phyloP scores from a whole-genome alignment of 2,113 vertebrate genomes.

The Mola mola region DNA sequence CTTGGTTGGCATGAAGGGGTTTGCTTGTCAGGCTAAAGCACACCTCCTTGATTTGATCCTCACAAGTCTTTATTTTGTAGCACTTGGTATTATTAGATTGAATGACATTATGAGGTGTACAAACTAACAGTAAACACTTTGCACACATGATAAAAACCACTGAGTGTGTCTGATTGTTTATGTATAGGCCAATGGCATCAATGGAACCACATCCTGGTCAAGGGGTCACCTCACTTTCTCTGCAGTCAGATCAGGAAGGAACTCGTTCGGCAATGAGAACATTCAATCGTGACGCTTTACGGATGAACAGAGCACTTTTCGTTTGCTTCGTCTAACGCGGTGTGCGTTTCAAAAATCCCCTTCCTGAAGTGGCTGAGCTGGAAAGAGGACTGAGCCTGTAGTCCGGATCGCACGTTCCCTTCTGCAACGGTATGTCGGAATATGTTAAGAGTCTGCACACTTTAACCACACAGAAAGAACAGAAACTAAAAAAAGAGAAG shows the following conservation, averaged over 20 bases:
- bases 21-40: conserved; percentile 33
- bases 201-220: conserved; percentile 50
- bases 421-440: conserved; percentile 87
- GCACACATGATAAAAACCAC: conserved; percentile 99
- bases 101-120: conserved; percentile 77
- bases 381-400: conserved; percentile 55
- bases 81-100: conserved; percentile 75
- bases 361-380: conserved; percentile 66
- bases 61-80: conserved; percentile 68
- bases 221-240: conserved; percentile 59
- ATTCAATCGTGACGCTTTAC: conserved; percentile 57
- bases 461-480: conserved; percentile 89
- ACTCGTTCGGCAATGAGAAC: conserved; percentile 55
- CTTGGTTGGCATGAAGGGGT: conserved; percentile 44
- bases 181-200: conserved; percentile 87
- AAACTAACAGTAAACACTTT: conserved; percentile 96
- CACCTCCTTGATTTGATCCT: conserved; percentile 38
- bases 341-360: conserved; percentile 32
- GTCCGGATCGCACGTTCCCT: conserved; percentile 79
- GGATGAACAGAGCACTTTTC: conserved; percentile 40
- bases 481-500: conserved; percentile 83
- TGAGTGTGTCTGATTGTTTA: conserved; percentile 96
- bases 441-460: conserved; percentile 89
- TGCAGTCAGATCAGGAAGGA: conserved; percentile 71
- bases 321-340: conserved; percentile 1